Evolutionary conservation across 2,888 invertebrate genomes (phyloP), one percentile per base, ranked within the genome.

Genomic region (Philonicus albiceps): DNA sequence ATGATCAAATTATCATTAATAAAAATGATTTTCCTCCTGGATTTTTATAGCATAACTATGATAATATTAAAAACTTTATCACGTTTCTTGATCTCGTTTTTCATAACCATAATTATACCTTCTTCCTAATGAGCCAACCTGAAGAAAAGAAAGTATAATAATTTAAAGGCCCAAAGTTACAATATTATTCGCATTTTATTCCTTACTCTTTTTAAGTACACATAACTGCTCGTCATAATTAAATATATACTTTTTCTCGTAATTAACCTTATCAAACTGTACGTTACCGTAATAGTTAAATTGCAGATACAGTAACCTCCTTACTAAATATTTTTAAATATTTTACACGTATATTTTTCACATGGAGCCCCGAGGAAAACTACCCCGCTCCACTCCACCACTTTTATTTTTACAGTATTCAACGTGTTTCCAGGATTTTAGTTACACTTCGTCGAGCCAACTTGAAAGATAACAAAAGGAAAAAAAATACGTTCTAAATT

Each of bases 131-230:
- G 13, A 16, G 13, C 40, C 40, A 11, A 6, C 49, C 49, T 49
- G 6, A 49, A 49, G n/a, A 43, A 13, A 43, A 43, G 4, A 3
- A 0, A 43, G 40, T 16, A 7, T 53, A 19, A 27, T 11, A 22
- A 64, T 22, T 64, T 22, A 64, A 64, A 64, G 22, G 11, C 8
- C n/a, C 49, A 49, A n/a, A 64, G 27, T 0, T 64, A 64, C 64
- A 64, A 64, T 64, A 22, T 84, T 84, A 72, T 84, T 84, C 81
- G 84, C 84, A 73, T 73, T 84, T 84, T 84, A 73, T 84, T 84
- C 43, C 72, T 84, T 84, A 73, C 40, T 73, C 55, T 31, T 55
- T 86, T 86, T 86, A 86, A 86, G 86, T 86, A 86, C 86, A 86
- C 78, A 75, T 85, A 86, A 64, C 76, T 86, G 22, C 22, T 86